Base-by-base conservation (phyloP, 2,113 vertebrate genomes). In the Rhea americana region DNA sequence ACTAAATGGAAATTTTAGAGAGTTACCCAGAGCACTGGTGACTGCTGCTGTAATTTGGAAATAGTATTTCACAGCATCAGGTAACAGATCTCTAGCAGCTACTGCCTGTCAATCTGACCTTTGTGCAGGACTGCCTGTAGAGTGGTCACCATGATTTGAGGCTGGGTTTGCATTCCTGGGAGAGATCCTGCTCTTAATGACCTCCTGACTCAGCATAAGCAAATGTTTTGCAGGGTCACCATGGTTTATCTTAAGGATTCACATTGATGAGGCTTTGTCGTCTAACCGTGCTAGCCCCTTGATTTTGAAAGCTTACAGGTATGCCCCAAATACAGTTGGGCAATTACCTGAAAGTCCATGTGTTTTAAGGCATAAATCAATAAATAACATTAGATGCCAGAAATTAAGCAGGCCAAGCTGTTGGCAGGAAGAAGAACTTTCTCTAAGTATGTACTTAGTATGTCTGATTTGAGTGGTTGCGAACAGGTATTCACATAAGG, bases 1-100 rank as follows among this genome's bases (percentile, higher is more conserved):
- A 81, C 50, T 82, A 90, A 89, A 74, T 84, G 22, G 70, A 81
- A 84, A 84, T 86, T 70, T 83, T 78, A 48, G 18, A 55, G 71
- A 26, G 48, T 70, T 84, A 75, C 26, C 37, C 45, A 41, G 11
- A 81, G 35, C 62, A 45, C 0, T 26, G 88, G 41, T 61, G 50
- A 56, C 76, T 85, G 85, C 68, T 74, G 59, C 68, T 93, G 47
- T 59, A 24, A 86, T 72, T 81, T 9, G 9, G 58, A 59, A 89
- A 37, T 28, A 43, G 6, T 32, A 30, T 91, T 85, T 75, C 24
- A 30, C 24, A 59, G 61, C 21, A 37, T 43, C 47, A 80, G 26
- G 47, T 67, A 65, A 17, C 26, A 41, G 45, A 43, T n/a, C 12
- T 43, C 11, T 7, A 22, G 6, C 39, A 83, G 72, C 26, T 68